Conservation (phyloP, 2,797 vertebrate genomes). For the Botia almorhae region DNA sequence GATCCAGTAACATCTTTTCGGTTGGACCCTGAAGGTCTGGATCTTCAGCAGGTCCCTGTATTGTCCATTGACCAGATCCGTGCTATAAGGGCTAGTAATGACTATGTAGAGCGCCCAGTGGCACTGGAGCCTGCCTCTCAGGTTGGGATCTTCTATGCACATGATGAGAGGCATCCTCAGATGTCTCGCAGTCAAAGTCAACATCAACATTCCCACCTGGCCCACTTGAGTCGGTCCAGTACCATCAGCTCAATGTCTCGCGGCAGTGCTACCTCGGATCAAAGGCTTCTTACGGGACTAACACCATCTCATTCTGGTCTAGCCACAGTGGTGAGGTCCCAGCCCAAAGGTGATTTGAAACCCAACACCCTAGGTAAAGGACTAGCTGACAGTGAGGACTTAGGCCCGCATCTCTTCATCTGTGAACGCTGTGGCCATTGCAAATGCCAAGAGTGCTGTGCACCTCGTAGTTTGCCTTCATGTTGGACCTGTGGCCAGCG, state of each 20-base stretch:
- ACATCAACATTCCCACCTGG: constrained; percentile 82
- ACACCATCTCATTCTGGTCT: constrained; percentile 85
- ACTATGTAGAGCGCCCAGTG: constrained; percentile 93
- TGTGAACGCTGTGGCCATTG: constrained; percentile 95
- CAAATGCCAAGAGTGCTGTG: constrained; percentile 89
- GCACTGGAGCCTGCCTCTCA: constrained; percentile 74
- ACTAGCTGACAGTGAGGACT: constrained; percentile 71
- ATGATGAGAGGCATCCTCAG: constrained; percentile 79
- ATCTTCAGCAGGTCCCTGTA: constrained; percentile 85
- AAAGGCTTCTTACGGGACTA: constrained; percentile 86
- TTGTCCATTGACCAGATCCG: constrained; percentile 95
- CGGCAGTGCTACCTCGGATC: constrained; percentile 90
- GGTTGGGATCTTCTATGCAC: constrained; percentile 82
- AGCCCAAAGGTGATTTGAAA: constrained; percentile 86
- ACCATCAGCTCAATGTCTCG: constrained; percentile 91
- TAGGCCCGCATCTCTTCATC: constrained; percentile 84
- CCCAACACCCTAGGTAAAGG: constrained; percentile 83
- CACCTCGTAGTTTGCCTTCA: constrained; percentile 88
- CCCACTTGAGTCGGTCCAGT: constrained; percentile 92
- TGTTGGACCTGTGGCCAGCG: constrained; percentile 93
- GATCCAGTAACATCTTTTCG: constrained; percentile 78
- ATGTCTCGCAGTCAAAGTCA: constrained; percentile 88
- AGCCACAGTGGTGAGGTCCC: constrained; percentile 81
- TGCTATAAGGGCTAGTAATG: constrained; percentile 91
- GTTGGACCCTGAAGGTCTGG: constrained; percentile 84